phyloP scores from a whole-genome alignment of 1,140 invertebrate genomes.

The Ceratina japonica region DNA sequence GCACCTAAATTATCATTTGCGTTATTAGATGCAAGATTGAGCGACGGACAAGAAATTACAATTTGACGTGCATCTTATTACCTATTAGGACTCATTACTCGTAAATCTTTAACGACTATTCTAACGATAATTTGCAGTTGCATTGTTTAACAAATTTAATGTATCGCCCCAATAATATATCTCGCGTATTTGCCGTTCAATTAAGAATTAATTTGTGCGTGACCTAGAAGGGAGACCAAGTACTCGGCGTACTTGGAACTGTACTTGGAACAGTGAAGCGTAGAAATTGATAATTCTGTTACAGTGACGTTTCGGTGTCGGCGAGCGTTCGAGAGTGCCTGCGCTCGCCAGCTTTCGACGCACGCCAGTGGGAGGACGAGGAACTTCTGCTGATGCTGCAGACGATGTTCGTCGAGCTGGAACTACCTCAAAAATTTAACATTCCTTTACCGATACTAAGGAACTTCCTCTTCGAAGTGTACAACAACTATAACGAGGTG shows the following conservation, averaged over 20 bases:
- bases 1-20: not conserved
- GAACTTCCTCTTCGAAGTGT: conserved; percentile 88
- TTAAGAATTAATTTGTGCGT: not conserved
- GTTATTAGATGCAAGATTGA: too few relatives aligned
- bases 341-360: conserved; percentile 89
- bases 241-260: too few relatives aligned
- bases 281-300: conserved; percentile 57
- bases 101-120: too few relatives aligned
- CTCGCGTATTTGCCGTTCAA: too few relatives aligned
- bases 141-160: too few relatives aligned
- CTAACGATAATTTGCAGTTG: too few relatives aligned
- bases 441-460: conserved; percentile 87
- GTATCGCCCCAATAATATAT: too few relatives aligned
- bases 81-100: too few relatives aligned
- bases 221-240: too few relatives aligned
- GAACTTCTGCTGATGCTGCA: conserved; percentile 90
- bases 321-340: conserved; percentile 82
- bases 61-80: too few relatives aligned
- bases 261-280: not conserved
- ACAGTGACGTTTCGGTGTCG: conserved; percentile 83
- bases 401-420: conserved; percentile 91
- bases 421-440: conserved; percentile 87
- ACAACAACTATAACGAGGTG: conserved; percentile 94
- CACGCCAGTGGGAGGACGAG: conserved; percentile 90
- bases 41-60: too few relatives aligned